Base-by-base conservation (phyloP, 2,888 invertebrate genomes). In the Hirtodrosophila duncani region DNA sequence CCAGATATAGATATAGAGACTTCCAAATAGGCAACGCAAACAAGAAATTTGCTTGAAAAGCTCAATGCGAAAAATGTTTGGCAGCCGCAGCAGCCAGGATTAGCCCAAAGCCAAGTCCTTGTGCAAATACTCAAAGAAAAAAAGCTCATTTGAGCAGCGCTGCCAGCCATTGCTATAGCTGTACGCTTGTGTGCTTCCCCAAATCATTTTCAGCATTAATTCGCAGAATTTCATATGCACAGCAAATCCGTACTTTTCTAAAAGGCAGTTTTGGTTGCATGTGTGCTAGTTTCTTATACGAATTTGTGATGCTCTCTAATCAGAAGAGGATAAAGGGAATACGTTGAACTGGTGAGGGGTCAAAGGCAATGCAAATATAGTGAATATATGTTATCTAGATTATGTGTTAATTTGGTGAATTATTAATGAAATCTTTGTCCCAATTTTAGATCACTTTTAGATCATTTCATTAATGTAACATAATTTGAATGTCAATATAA, bases 51-150 rank as follows among this genome's bases (percentile, higher is more conserved):
- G 41, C 50, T 65, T 62, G 49, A 55, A 70, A 70, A 70, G 69
- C 69, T 70, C 78, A 69, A 71, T 69, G 72, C 77, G 72, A 63
- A 78, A 67, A 69, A 66, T 44, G 63, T 48, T 56, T 67, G 64
- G 30, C 26, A 39, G 30, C 11, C 14, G 31, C 20, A 9, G 16
- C 16, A 37, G 50, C 16, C 23, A 39, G 58, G 70, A 71, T 78
- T 70, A 71, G 70, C 68, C 41, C 30, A 55, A 59, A 51, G 49
- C 75, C 70, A 64, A 74, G 67, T 57, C 71, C 55, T 75, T 70
- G 67, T 55, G 71, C 75, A 75, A 71, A 71, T 79, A 71, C 67
- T 63, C 75, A 75, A n/a, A n/a, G n/a, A n/a, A n/a, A n/a, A n/a
- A 71, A 71, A 71, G 71, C 71, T 71, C 67, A 67, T 56, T 56